Base-by-base conservation (phyloP, 2,113 vertebrate genomes). In the Erinaceus europaeus region DNA sequence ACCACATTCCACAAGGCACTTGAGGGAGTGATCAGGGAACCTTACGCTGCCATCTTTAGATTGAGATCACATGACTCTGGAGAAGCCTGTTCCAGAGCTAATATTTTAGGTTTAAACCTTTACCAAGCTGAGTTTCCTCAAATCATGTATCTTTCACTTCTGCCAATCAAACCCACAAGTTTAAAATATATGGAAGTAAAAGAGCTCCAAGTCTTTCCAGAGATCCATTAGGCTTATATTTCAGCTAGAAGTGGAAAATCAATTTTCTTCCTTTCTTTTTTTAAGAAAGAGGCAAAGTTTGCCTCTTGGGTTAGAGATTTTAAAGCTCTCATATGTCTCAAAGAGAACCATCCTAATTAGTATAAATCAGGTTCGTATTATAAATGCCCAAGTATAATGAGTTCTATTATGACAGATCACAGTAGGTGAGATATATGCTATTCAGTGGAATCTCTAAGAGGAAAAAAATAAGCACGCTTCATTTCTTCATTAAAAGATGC, bases 401-500 rank as follows among this genome's bases (percentile, higher is more conserved):
- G 94, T 96, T 96, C 95, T 96, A 91, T 96, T 96, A 95, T 94
- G 96, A 95, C 94, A 96, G 86, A 92, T 94, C 78, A 73, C 92
- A 92, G 89, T 91, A 93, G 86, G 76, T 95, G 84, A 97, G 95
- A 97, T 96, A 96, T 97, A 97, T 86, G 92, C 91, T 97, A 94
- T 95, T 90, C 90, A 95, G 91, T 1, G 90, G 92, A 94, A 94
- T 91, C 92, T 94, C 92, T 94, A 96, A 92, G 94, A 89, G 65
- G 23, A 96, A 96, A 96, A 92, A 96, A 97, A 97, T 96, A 97
- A 97, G 97, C 95, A 96, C 79, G 92, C 91, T 97, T 97, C 94
- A 94, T 97, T 97, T 97, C 96, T 97, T 97, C 97, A 97, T 97
- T 97, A 97, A 96, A 97, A 94, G 93, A 97, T 97, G 96, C 96